Conservation (phyloP, 2,888 invertebrate species). For the Magallana nippona region DNA sequence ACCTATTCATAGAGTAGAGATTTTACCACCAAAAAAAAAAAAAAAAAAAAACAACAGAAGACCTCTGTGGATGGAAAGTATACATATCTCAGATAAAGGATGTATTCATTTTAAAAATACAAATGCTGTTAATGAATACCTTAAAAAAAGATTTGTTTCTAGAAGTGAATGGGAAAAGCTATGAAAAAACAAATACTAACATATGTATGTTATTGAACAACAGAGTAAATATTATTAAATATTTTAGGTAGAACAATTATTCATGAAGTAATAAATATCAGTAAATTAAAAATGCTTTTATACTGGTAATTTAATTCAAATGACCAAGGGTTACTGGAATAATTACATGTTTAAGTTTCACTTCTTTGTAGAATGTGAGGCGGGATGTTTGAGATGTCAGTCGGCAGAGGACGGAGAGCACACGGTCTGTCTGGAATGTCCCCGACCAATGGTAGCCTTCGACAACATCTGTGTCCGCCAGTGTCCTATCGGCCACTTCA, state of each 20-base stretch:
- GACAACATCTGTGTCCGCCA: conserved; percentile 61
- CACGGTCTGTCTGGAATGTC: conserved; percentile 63
- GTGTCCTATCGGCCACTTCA: conserved; percentile 64
- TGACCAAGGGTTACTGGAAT: background rate
- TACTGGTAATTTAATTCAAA: background rate
- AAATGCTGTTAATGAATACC: too few species aligned
- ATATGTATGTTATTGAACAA: too few species aligned
- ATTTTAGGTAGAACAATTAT: too few species aligned
- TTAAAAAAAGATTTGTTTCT: too few species aligned
- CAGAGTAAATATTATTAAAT: too few species aligned
- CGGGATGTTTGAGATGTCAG: conserved; percentile 66
- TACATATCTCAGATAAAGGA: background rate
- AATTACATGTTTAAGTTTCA: background rate
- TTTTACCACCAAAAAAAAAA: too few species aligned
- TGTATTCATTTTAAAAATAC: background rate
- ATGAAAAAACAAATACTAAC: too few species aligned
- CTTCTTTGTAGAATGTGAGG: conserved; percentile 59
- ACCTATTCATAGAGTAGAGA: too few species aligned
- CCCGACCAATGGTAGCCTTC: conserved; percentile 56
- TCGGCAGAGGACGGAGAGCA: conserved; percentile 50
- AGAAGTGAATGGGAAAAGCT: too few species aligned
- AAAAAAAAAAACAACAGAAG: background rate
- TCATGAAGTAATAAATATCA: too few species aligned
- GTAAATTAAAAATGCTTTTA: background rate
- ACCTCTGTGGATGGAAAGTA: background rate